phyloP scores from a whole-genome alignment of 2,888 invertebrate genomes.

The Standfussiana lucernea region DNA sequence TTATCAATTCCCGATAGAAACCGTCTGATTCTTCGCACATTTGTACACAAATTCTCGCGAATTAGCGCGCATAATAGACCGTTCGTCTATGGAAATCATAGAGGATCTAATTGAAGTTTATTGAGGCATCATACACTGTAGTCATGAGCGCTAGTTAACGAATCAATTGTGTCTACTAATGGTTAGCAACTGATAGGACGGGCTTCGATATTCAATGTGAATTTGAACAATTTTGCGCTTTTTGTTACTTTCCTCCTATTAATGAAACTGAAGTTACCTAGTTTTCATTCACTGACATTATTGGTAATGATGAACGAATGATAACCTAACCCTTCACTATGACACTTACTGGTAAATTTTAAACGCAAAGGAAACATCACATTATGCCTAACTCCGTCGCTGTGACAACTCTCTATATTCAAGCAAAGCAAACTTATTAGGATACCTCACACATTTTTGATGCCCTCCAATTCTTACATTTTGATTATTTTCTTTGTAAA shows the following conservation, averaged over 20 bases:
- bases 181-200: slow-evolving; percentile 10
- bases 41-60: slow-evolving; percentile 79
- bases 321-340: slow-evolving; percentile 6
- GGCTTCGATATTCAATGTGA: background rate
- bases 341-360: background rate
- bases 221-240: background rate
- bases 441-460: background rate
- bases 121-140: slow-evolving; percentile 82
- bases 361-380: slow-evolving; percentile 26
- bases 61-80: slow-evolving; percentile 79
- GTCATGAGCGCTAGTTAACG: slow-evolving; percentile 70
- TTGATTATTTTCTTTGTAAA: background rate
- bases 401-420: background rate
- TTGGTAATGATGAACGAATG: slow-evolving; percentile 9
- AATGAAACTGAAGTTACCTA: background rate
- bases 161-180: slow-evolving; percentile 54
- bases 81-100: slow-evolving; percentile 83
- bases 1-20: slow-evolving; percentile 19
- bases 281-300: slow-evolving; percentile 29
- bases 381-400: slow-evolving; percentile 2
- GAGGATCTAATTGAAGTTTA: slow-evolving; percentile 85
- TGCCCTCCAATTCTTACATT: background rate
- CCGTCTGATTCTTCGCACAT: slow-evolving; percentile 61
- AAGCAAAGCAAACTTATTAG: background rate
- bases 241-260: background rate